Evolutionary conservation across 1,140 invertebrate species (phyloP), one percentile per base, ranked within the genome.

Genomic region (Dryas iulia): DNA sequence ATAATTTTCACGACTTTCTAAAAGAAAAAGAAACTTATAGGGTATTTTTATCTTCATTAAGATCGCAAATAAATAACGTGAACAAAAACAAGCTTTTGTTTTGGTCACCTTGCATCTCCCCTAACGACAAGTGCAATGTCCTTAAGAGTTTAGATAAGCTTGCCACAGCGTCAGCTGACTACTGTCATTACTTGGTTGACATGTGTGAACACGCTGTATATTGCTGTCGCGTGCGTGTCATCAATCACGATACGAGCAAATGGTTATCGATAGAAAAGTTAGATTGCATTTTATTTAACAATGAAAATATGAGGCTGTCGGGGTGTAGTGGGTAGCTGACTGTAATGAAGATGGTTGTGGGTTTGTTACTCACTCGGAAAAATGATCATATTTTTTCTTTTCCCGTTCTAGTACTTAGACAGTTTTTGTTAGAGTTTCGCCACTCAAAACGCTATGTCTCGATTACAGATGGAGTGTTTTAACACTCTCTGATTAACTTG

Each of bases 121-220:
- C 66, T 72, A 68, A 70, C 63, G 57, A 67, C 66, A 69, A 82
- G 79, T 77, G 79, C 71, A 79, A 71, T 69, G 73, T 76, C 68
- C 77, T 81, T 72, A 81, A 54, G 30, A 80, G 78, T 82, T 87
- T 79, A 86, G 81, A 84, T 70, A 70, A 70, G 54, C 69, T 87
- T 72, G 73, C 54, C 72, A 69, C 70, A 64, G 74, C 82, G 79
- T 83, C 83, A 86, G 83, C 82, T 86, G 82, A 79, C 73, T 70
- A 60, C 52, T 39, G 52, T 60, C 58, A 72, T 54, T 54, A 54
- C 21, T 25, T 1, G 23, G 53, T 54, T 54, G 53, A 54, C 53
- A 54, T 54, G 53, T 54, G 53, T 54, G 53, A 54, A 54, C 53
- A 54, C n/a, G 53, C 53, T 25, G 21, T 23, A 54, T 54, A 54